Percentiles rank a stretch among this genome's conserved stretches.
Evolutionary conservation across 2,888 invertebrate species (phyloP).

Genomic region (Amphipoea lucens): DNA sequence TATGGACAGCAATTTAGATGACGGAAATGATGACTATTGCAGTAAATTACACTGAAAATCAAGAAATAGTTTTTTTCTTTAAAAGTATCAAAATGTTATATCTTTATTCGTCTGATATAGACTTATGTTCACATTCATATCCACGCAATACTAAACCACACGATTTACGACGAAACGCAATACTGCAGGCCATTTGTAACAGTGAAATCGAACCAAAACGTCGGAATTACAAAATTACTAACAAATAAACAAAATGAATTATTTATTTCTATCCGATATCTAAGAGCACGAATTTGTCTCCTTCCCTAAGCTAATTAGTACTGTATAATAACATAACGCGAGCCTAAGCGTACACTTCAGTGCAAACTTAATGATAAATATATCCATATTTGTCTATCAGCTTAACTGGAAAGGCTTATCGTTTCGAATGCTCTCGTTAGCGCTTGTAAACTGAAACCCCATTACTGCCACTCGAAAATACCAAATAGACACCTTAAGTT

Average conservation of each 20-base stretch:
- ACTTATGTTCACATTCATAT: conserved; percentile 32
- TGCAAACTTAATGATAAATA: conserved; percentile 88
- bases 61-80: not conserved
- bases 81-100: not conserved
- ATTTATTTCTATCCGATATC: conserved; percentile 65
- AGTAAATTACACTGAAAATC: not conserved
- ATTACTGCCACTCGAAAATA: conserved; percentile 74
- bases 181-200: conserved; percentile 34
- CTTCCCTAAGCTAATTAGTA: conserved; percentile 79
- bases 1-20: too few relatives aligned
- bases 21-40: not conserved
- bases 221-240: conserved; percentile 56
- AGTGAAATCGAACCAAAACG: conserved; percentile 54
- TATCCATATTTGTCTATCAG: conserved; percentile 90
- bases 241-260: conserved; percentile 65
- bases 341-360: conserved; percentile 76
- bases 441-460: conserved; percentile 87
- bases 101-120: conserved; percentile 14
- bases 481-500: conserved; percentile 76
- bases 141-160: conserved; percentile 6
- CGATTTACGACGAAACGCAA: conserved; percentile 37
- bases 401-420: conserved; percentile 87
- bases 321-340: conserved; percentile 81
- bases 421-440: conserved; percentile 85
- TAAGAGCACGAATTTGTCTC: conserved; percentile 79